Conservation (phyloP, 2,113 vertebrate genomes). For the Dunckerocampus dactyliophorus region DNA sequence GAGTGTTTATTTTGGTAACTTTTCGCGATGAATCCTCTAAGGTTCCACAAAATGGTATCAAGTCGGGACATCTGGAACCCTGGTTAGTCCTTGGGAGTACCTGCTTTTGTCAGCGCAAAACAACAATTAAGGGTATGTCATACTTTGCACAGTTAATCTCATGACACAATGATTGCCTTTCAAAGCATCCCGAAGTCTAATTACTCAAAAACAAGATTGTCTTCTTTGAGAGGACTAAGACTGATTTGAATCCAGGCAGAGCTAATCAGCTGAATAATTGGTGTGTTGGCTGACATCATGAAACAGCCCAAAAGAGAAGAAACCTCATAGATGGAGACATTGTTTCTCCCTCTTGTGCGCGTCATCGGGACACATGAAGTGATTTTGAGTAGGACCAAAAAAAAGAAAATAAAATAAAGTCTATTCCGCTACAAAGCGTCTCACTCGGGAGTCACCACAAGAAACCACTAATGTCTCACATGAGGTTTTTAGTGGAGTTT, state of each 20-base stretch:
- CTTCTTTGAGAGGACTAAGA: background rate
- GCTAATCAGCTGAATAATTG: background rate
- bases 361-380: slow-evolving; percentile 25
- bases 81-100: too few species aligned
- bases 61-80: too few species aligned
- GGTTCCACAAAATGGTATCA: too few species aligned
- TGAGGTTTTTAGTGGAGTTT: background rate
- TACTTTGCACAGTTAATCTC: too few species aligned
- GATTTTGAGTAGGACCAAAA: slow-evolving; percentile 33
- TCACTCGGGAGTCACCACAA: slow-evolving; percentile 10
- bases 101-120: too few species aligned
- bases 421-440: slow-evolving; percentile 11
- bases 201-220: background rate
- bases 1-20: too few species aligned
- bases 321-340: slow-evolving; percentile 1
- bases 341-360: slow-evolving; percentile 22
- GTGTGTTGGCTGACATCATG: background rate
- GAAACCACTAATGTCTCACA: slow-evolving; percentile 19
- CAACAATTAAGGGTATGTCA: background rate
- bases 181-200: background rate
- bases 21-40: too few species aligned
- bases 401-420: too few species aligned
- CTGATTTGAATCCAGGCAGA: background rate
- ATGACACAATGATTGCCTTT: background rate
- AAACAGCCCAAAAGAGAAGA: background rate